Base-by-base conservation (phyloP, 2,797 vertebrate genomes). In the Lateolabrax maculatus region DNA sequence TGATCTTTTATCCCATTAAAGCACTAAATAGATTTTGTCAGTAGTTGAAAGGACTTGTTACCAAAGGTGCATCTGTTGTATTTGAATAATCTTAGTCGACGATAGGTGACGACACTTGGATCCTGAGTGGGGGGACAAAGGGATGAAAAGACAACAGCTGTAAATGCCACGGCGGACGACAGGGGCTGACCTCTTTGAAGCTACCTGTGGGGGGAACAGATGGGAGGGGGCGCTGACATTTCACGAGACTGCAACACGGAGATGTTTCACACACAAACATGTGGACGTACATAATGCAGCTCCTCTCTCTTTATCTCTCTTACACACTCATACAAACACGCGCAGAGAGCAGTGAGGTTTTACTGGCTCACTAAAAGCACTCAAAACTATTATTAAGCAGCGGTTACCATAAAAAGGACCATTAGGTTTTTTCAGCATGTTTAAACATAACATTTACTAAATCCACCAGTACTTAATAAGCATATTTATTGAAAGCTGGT, bases 221-320 rank as follows among this genome's bases (percentile, higher is more conserved):
- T 62, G 77, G 84, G 90, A 81, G 86, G 84, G 84, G 75, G 79
- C 64, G 13, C 76, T 94, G 94, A 91, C 93, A 94, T 95, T 95
- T 95, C 81, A 80, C 70, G 7, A 78, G 73, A 73, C 81, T 44
- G 56, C 76, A 49, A 55, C 77, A 62, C 48, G 3, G 69, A 64
- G 56, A 75, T 81, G 80, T 77, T 63, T 55, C 39, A 76, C 77
- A 80, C 83, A 69, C 56, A 82, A 71, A 81, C 68, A 75, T 31
- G 62, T 18, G 69, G 27, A 65, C 67, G 39, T 69, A 44, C 79
- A 56, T 68, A 78, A 84, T 64, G 69, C 68, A 18, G 39, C 71
- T 71, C 53, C 64, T 36, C n/a, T 41, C 36, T 65, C 51, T 77
- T 65, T 71, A 67, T 82, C 62, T 57, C 57, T 23, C 36, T n/a